Evolutionary conservation across 2,888 invertebrate genomes (phyloP), one percentile per base, ranked within the genome.

Genomic region (Eupithecia tripunctaria): DNA sequence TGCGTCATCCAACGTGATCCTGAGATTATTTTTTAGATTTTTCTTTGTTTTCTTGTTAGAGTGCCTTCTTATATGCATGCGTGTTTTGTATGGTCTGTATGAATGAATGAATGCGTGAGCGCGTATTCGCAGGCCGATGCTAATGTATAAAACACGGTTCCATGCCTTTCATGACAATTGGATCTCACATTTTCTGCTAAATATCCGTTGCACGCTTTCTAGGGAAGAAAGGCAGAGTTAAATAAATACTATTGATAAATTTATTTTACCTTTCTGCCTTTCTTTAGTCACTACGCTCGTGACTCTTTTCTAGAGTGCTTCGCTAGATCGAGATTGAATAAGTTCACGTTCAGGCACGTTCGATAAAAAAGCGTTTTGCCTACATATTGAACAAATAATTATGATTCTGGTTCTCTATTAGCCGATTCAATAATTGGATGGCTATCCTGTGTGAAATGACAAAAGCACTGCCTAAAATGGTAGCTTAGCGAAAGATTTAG

Each of bases 111-210:
- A 75, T 76, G 75, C 56, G 72, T 67, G 72, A 56, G 74, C 56
- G 72, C 62, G 71, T 73, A 76, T 75, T 78, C 71, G 71, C 76
- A 72, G 76, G 77, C 71, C 43, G 70, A 72, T 76, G 86, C 83
- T 86, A 86, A 86, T 84, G 80, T 81, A 78, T 80, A 77, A 75
- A 79, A 80, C 89, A 90, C 87, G 87, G 85, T 81, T 80, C 79
- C 83, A 78, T 71, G 76, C 78, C 78, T 82, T 79, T 80, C 78
- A 77, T 80, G 80, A 80, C 76, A 80, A 72, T 65, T 72, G 29
- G 64, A 72, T 68, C 77, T 80, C 73, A 79, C 78, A 81, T 79
- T 72, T 76, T 74, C 78, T 71, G 59, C 64, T 62, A 25, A 64
- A 67, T 64, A 65, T 36, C 29, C n/a, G 68, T 66, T 51, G 59